Conservation (phyloP, 2,888 invertebrate species). For the Trachelus tabidus region DNA sequence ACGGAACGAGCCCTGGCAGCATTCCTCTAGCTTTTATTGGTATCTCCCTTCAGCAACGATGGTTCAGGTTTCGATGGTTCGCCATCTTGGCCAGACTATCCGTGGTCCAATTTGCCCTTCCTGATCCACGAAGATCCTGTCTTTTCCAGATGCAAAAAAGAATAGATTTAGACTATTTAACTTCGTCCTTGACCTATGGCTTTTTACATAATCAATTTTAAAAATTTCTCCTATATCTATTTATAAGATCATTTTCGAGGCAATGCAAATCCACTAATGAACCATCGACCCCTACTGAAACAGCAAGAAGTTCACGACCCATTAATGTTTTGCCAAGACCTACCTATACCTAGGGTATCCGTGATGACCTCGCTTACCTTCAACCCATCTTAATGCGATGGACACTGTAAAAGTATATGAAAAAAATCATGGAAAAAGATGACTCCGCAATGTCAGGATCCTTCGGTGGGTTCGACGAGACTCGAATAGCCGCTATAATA, state of each 20-base stretch:
- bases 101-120: constrained; percentile 24
- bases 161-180: background rate
- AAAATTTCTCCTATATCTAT: background rate
- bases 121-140: background rate
- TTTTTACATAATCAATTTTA: background rate
- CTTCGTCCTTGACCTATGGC: background rate
- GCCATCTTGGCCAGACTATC: constrained; percentile 19
- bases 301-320: no score
- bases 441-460: background rate
- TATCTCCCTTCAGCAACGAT: constrained; percentile 37
- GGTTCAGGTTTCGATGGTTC: constrained; percentile 36
- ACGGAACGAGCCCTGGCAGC: constrained; percentile 45
- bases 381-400: background rate
- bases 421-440: background rate
- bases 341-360: background rate
- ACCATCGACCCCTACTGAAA: no score
- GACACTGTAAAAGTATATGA: background rate
- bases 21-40: constrained; percentile 54
- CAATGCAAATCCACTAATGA: no score
- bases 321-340: no score
- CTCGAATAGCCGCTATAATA: background rate
- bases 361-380: background rate
- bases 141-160: background rate
- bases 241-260: background rate
- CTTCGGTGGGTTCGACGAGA: background rate